A percentile compares a stretch with the other conserved stretches of the same genome.
These are phyloP conservation scores for Drosophila meridionalis DNA, from an alignment of 2,888 invertebrate species.

Conservation along the genomic window DNA sequence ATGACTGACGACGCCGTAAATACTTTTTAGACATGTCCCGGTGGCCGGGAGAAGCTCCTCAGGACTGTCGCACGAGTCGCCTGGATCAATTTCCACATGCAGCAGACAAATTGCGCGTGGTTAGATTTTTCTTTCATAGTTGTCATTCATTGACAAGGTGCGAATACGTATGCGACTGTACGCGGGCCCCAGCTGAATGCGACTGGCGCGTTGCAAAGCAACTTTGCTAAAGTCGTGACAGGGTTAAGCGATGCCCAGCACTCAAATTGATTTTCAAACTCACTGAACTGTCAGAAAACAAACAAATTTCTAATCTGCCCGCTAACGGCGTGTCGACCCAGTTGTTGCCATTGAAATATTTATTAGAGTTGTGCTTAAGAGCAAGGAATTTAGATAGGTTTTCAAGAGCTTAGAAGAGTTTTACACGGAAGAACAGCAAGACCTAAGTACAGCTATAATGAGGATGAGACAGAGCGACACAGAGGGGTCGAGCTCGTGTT, in stretches of 20 bases:
- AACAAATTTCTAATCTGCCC: conserved; percentile 8
- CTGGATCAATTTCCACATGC: conserved; percentile 75
- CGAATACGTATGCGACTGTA: conserved; percentile 29
- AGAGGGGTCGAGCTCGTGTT: neutral
- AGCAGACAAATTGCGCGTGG: conserved; percentile 80
- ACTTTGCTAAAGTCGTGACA: conserved; percentile 39
- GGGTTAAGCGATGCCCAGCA: conserved; percentile 37
- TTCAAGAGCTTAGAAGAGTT: neutral
- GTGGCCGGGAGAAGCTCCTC: conserved; percentile 33
- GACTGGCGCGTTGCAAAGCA: neutral
- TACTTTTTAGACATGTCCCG: conserved; percentile 76
- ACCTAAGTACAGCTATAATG: neutral
- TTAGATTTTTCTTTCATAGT: conserved; percentile 68
- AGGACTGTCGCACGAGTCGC: conserved; percentile 62
- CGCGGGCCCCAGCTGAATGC: conserved; percentile 27
- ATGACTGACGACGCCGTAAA: conserved; percentile 81
- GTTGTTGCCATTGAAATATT: neutral
- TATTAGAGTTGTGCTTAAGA: neutral
- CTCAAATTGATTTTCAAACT: conserved; percentile 24
- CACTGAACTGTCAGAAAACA: neutral
- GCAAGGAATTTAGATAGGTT: neutral
- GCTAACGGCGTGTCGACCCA: neutral
- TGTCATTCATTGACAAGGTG: conserved; percentile 68
- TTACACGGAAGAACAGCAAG: neutral
- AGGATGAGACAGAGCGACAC: too few species aligned